Percentiles rank a stretch among this genome's conserved stretches.
Evolutionary conservation across 2,888 invertebrate species (phyloP).

Genomic region (Gisinianus flammeolus): DNA sequence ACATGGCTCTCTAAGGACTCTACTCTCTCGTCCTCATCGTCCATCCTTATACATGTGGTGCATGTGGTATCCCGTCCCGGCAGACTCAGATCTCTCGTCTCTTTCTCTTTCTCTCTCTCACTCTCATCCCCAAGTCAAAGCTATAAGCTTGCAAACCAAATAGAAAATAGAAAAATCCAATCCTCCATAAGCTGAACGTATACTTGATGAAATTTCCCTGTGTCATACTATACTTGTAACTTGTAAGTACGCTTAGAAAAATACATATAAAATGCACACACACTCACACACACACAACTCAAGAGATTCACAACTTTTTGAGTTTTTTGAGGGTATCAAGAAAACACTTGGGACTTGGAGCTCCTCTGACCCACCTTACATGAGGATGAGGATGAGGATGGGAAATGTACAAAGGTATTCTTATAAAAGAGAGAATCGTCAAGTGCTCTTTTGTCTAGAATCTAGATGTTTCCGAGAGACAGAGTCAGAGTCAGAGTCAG

Average conservation of each 20-base stretch:
- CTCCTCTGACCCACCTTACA: neutral
- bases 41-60: neutral
- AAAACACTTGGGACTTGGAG: neutral
- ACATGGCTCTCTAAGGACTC: conserved; percentile 1
- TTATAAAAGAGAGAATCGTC: too few relatives aligned
- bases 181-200: neutral
- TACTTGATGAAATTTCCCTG: neutral
- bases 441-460: too few relatives aligned
- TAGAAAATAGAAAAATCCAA: neutral
- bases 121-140: neutral
- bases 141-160: neutral
- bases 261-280: too few relatives aligned
- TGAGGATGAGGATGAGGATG: neutral
- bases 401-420: neutral
- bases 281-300: too few relatives aligned
- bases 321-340: neutral
- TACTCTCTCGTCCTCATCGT: neutral
- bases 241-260: too few relatives aligned
- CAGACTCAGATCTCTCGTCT: neutral
- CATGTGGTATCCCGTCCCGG: neutral
- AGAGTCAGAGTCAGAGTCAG: too few relatives aligned
- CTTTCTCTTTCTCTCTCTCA: too few relatives aligned
- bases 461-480: too few relatives aligned
- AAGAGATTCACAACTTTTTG: neutral
- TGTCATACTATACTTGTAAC: neutral